Conservation (phyloP, 2,888 invertebrate species). For the Drosophila seclusa region DNA sequence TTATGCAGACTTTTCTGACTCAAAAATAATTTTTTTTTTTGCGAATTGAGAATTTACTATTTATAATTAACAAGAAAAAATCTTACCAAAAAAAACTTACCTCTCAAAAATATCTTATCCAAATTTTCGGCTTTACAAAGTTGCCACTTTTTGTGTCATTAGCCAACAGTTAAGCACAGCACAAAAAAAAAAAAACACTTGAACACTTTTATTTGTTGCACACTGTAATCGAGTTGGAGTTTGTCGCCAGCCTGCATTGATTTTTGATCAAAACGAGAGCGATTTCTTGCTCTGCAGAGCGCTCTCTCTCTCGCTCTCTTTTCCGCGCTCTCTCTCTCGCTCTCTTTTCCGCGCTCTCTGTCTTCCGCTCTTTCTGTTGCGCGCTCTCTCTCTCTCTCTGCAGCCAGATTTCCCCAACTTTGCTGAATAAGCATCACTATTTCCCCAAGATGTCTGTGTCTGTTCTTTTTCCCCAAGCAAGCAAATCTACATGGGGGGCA, state of each 20-base stretch:
- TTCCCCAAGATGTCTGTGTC: conserved; percentile 49
- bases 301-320: conserved; percentile 2
- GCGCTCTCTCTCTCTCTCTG: conserved; percentile 43
- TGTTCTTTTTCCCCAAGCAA: conserved; percentile 33
- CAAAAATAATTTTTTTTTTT: not conserved
- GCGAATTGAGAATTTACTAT: not conserved
- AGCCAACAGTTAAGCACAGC: conserved; percentile 1
- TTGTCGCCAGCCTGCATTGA: conserved; percentile 20
- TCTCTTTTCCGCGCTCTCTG: not conserved
- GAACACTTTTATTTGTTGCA: conserved; percentile 11
- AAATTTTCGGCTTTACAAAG: not conserved
- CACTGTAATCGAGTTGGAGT: conserved; percentile 14
- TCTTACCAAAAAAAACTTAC: not conserved
- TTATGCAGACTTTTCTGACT: not conserved
- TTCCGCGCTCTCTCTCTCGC: not conserved
- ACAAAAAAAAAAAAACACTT: not conserved
- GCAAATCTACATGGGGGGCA: conserved; percentile 41
- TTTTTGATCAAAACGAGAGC: conserved; percentile 50
- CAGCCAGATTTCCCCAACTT: conserved; percentile 65
- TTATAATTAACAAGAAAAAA: not conserved
- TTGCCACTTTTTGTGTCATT: not conserved
- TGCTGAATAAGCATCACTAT: conserved; percentile 60
- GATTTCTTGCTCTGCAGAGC: conserved; percentile 16
- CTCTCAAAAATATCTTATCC: not conserved
- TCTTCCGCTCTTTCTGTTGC: not conserved